phyloP scores from a whole-genome alignment of 2,797 vertebrate genomes.

The Micrastur ruficollis region DNA sequence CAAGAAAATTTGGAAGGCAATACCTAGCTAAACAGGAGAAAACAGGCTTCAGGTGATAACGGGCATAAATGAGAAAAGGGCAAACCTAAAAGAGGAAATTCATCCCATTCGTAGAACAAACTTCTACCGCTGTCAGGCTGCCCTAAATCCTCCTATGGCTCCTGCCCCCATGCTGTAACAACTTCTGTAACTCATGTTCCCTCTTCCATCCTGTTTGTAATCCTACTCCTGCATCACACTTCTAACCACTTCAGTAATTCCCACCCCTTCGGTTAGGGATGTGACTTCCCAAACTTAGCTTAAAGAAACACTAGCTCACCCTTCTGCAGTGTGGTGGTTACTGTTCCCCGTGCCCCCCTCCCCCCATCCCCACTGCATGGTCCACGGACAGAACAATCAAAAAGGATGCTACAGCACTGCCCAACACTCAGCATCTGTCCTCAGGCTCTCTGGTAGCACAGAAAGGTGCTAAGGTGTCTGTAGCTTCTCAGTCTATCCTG shows the following conservation, averaged over 20 bases:
- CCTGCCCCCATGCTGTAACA: background rate
- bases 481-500: background rate
- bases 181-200: background rate
- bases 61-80: background rate
- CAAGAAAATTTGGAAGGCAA: background rate
- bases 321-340: background rate
- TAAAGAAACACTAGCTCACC: background rate
- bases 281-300: background rate
- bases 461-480: background rate
- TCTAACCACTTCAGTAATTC: background rate
- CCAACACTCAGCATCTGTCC: background rate
- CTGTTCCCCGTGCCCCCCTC: fast-evolving
- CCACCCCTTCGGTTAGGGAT: background rate
- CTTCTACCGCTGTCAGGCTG: background rate
- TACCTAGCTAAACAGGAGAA: background rate
- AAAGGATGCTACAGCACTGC: background rate
- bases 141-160: background rate
- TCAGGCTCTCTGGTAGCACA: background rate
- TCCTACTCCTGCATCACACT: background rate
- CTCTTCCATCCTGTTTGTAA: background rate
- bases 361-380: background rate
- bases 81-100: background rate
- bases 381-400: background rate
- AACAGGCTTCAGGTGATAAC: background rate
- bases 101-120: background rate